Evolutionary conservation across 2,797 vertebrate genomes (phyloP), one percentile per base, ranked within the genome.

Genomic region (Hybognathus amarus): DNA sequence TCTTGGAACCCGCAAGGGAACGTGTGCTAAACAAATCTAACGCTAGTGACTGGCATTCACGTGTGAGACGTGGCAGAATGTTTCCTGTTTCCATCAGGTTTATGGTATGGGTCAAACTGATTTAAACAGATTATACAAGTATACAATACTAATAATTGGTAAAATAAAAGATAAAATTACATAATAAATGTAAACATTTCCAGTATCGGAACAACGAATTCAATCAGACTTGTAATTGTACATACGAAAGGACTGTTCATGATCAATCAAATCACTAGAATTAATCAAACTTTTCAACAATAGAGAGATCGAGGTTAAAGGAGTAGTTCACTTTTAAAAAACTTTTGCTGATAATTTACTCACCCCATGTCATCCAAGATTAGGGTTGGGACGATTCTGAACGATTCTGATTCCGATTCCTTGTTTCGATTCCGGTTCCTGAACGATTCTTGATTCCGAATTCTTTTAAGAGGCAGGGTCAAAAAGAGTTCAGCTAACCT

Each of bases 1-100:
- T 83, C 54, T 22, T 86, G 85, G 73, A 75, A 47, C 22, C 79
- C 30, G 56, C 77, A 59, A 84, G 68, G 30, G 69, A 45, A 40
- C 18, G 50, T 91, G n/a, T 92, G 77, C 90, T 85, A 63, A 91
- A 91, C 47, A 50, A 83, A 87, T 85, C 76, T 90, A 91, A 92
- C 90, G 67, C 77, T 59, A 38, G 20, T 74, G 76, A 76, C 82
- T 77, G 77, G 75, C 84, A 20, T 56, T 0, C 17, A 74, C 38
- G 64, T 77, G 85, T 13, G 27, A 82, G 45, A 80, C 4, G 30
- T 76, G 50, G 22, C 42, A 24, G 42, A 38, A 15, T 45, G 36
- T 56, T 24, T 33, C 4, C n/a, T 71, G 42, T 13, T 10, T 17
- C 61, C 66, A 4, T 45, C 66, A 76, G 11, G 59, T 74, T 13